A percentile compares a stretch with the other conserved stretches of the same genome.
Conservation (phyloP, 2,888 invertebrate species). For the Cantharis rustica region DNA sequence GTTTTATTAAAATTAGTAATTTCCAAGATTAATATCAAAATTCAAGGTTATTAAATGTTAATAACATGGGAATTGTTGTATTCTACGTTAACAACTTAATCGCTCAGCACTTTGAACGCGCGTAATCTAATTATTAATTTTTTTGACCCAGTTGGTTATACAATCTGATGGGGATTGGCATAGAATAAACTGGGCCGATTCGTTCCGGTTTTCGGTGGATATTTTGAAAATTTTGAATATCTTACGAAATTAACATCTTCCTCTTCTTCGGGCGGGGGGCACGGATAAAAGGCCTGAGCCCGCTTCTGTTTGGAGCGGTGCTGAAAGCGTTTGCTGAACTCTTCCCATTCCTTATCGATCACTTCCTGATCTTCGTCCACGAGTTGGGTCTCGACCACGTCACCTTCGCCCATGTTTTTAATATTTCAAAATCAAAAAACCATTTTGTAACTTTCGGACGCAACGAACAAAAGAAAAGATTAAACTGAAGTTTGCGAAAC, state of each 20-base stretch:
- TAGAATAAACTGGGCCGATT: neutral
- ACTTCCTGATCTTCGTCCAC: slow-evolving; percentile 60
- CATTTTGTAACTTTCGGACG: neutral
- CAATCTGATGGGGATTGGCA: neutral
- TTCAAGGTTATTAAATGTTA: neutral
- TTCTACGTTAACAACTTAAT: neutral
- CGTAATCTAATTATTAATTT: neutral
- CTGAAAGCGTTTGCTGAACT: slow-evolving; percentile 61
- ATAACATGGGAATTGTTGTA: neutral
- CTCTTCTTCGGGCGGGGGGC: slow-evolving; percentile 60
- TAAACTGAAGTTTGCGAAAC: neutral
- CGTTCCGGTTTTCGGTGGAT: neutral
- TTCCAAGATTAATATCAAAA: neutral
- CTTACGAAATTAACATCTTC: slow-evolving; percentile 52
- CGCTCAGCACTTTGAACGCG: neutral
- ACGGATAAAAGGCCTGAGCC: slow-evolving; percentile 61
- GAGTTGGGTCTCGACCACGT: slow-evolving; percentile 36
- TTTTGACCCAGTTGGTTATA: neutral
- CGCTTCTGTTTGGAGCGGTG: slow-evolving; percentile 57
- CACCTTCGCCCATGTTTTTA: neutral
- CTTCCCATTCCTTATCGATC: slow-evolving; percentile 65
- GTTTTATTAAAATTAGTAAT: neutral
- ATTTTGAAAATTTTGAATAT: no score
- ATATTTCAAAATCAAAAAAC: neutral
- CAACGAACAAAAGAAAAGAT: neutral